phyloP scores from a whole-genome alignment of 2,113 vertebrate species.

The Dunckerocampus dactyliophorus region DNA sequence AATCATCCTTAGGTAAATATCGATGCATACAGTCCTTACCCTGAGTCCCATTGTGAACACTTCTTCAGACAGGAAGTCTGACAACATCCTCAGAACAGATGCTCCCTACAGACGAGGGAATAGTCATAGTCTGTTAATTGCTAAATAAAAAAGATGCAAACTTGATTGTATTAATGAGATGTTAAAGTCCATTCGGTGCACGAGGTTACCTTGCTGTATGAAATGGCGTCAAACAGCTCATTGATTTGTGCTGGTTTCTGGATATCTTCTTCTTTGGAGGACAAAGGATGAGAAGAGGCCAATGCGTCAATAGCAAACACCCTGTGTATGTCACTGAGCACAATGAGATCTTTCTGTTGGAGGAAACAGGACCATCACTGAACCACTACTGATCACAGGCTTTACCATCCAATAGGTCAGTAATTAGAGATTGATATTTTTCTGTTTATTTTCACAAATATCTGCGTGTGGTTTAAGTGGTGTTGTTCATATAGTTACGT shows the following conservation, averaged over 20 bases:
- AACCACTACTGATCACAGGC: neutral
- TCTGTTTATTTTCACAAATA: no score
- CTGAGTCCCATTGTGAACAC: conserved; percentile 79
- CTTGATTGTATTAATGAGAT: neutral
- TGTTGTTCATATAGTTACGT: no score
- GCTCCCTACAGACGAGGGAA: conserved; percentile 76
- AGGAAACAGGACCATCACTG: conserved; percentile 1
- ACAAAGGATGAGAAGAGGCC: conserved; percentile 84
- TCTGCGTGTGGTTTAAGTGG: no score
- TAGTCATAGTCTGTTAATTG: neutral
- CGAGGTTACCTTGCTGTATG: conserved; percentile 87
- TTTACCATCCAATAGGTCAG: neutral
- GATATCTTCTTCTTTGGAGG: conserved; percentile 77
- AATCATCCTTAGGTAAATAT: neutral
- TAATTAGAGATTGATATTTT: neutral
- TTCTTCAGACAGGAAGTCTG: conserved; percentile 78
- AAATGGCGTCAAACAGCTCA: conserved; percentile 86
- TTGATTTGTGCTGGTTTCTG: conserved; percentile 86
- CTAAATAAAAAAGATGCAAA: neutral
- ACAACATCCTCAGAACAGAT: conserved; percentile 90
- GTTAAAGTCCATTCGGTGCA: neutral
- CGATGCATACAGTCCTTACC: conserved; percentile 64
- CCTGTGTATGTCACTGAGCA: conserved; percentile 75
- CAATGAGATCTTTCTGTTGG: conserved; percentile 84
- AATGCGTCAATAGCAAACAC: conserved; percentile 87